Conservation (phyloP, 2,888 invertebrate species). For the Chrysina gloriosa region DNA sequence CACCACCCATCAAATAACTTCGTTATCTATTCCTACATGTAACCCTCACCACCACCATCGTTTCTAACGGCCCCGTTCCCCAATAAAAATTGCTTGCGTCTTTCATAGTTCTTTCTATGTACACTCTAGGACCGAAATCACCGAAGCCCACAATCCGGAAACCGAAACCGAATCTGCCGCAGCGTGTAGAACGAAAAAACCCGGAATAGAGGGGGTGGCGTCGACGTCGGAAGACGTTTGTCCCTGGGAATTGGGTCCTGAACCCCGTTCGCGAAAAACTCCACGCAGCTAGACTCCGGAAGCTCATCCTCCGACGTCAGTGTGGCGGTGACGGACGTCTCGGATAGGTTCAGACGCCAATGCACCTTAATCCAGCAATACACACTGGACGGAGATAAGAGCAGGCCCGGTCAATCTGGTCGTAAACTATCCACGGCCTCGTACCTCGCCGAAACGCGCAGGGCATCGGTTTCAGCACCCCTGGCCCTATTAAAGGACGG, state of each 20-base stretch:
- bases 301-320: slow-evolving; percentile 83
- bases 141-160: slow-evolving; percentile 45
- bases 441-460: slow-evolving; percentile 58
- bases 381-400: slow-evolving; percentile 72
- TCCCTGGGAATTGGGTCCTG: slow-evolving; percentile 67
- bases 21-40: too few relatives aligned
- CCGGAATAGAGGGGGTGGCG: slow-evolving; percentile 60
- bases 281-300: slow-evolving; percentile 75
- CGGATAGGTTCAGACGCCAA: slow-evolving; percentile 73
- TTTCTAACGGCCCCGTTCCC: too few relatives aligned
- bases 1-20: too few relatives aligned
- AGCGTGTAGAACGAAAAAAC: slow-evolving; percentile 62
- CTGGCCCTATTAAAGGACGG: slow-evolving; percentile 54
- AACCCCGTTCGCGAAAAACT: slow-evolving; percentile 68
- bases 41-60: too few relatives aligned
- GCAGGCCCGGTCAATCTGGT: slow-evolving; percentile 50
- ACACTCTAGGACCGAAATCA: slow-evolving; percentile 49
- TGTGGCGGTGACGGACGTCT: slow-evolving; percentile 68
- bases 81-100: too few relatives aligned
- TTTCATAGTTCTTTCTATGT: neutral
- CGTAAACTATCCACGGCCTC: slow-evolving; percentile 61
- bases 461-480: slow-evolving; percentile 64
- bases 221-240: slow-evolving; percentile 70
- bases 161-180: slow-evolving; percentile 44
- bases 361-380: slow-evolving; percentile 75